phyloP scores from a whole-genome alignment of 1,140 invertebrate genomes.

The Potamilus streckersoni region DNA sequence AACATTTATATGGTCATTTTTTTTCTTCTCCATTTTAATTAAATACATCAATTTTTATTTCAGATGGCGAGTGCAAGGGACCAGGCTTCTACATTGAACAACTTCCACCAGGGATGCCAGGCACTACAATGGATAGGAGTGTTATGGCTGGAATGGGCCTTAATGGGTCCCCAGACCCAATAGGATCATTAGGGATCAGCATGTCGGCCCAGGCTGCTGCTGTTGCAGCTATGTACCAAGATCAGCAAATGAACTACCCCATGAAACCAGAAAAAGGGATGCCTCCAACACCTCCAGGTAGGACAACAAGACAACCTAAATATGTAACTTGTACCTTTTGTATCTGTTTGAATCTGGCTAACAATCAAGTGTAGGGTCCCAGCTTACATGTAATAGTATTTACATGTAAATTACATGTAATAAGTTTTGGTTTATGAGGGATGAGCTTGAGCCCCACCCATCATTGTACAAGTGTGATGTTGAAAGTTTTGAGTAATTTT shows the following conservation, averaged over 20 bases:
- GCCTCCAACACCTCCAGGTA: constrained; percentile 49
- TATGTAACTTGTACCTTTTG: neutral
- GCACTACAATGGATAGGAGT: constrained; percentile 14
- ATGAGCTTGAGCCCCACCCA: too few species aligned
- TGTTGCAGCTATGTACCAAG: constrained; percentile 27
- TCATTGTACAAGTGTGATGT: too few species aligned
- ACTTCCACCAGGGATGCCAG: constrained; percentile 9
- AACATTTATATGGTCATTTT: too few species aligned
- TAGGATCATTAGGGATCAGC: constrained; percentile 4
- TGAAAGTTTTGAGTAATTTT: too few species aligned
- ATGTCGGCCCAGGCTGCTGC: constrained; percentile 29
- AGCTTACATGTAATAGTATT: too few species aligned
- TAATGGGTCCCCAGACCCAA: constrained; percentile 5
- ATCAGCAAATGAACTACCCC: constrained; percentile 33
- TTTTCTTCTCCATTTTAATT: too few species aligned
- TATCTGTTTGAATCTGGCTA: neutral
- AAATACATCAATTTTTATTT: too few species aligned
- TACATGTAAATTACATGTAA: too few species aligned
- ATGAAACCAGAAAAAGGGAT: constrained; percentile 44
- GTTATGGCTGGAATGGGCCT: constrained; percentile 15
- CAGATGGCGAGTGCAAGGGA: constrained; percentile 7
- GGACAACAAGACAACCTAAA: neutral
- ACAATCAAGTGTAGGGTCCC: neutral
- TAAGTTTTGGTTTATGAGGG: too few species aligned
- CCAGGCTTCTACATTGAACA: constrained; percentile 44